Percentiles rank a stretch among this genome's conserved stretches.
These are phyloP conservation scores for Drosophila novamexicana DNA, from an alignment of 1,140 invertebrate genomes.

Conservation along the genomic window DNA sequence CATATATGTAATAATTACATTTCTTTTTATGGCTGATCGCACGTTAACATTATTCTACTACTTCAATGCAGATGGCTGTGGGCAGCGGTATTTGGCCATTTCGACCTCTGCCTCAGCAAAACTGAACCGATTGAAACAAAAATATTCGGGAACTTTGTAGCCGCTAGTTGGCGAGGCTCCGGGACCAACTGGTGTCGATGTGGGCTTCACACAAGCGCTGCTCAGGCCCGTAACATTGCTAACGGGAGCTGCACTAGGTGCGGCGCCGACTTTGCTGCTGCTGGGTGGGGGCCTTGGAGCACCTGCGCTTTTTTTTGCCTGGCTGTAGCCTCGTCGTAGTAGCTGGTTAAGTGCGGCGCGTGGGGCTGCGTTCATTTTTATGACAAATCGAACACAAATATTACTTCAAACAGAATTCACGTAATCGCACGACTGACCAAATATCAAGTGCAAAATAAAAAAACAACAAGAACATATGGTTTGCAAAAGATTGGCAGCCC, in stretches of 20 bases:
- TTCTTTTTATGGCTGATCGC: constrained; percentile 45
- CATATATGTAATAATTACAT: constrained; percentile 37
- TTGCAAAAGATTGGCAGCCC: constrained; percentile 34
- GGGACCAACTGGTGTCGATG: constrained; percentile 88
- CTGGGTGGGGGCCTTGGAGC: constrained; percentile 22
- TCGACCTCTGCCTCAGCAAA: constrained; percentile 94
- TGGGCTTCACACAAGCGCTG: constrained; percentile 86
- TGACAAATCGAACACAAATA: constrained; percentile 45
- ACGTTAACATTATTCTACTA: constrained; percentile 38
- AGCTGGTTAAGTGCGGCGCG: constrained; percentile 34
- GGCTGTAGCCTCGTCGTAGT: constrained; percentile 63
- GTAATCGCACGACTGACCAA: constrained; percentile 64
- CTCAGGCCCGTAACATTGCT: constrained; percentile 87
- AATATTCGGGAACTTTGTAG: constrained; percentile 96
- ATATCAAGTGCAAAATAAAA: constrained; percentile 43
- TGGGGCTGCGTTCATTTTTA: constrained; percentile 58
- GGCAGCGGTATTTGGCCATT: constrained; percentile 90
- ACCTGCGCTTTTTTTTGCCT: constrained; percentile 53
- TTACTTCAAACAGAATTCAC: constrained; percentile 56
- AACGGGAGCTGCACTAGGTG: constrained; percentile 15
- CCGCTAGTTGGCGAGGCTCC: constrained; percentile 89
- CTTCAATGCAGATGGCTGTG: constrained; percentile 86
- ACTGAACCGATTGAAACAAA: constrained; percentile 90
- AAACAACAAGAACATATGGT: constrained; percentile 38
- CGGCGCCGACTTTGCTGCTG: constrained; percentile 32